These are phyloP conservation scores for Astur gentilis DNA, from an alignment of 2,113 vertebrate species.

Conservation along the genomic window DNA sequence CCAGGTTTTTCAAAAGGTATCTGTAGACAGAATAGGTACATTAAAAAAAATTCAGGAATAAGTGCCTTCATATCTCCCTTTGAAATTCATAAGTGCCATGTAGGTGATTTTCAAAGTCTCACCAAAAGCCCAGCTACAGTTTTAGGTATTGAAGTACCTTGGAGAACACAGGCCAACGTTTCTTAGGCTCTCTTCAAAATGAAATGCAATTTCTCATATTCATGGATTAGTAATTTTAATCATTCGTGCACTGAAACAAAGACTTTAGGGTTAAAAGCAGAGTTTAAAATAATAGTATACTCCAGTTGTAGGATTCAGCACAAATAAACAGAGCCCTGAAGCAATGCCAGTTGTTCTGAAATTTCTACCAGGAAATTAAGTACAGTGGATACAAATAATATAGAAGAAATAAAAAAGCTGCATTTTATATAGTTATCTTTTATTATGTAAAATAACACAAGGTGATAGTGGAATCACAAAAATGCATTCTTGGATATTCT, in stretches of 20 bases:
- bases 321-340: not conserved
- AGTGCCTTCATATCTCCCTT: not conserved
- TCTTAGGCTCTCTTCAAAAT: not conserved
- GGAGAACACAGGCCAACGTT: not conserved
- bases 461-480: not conserved
- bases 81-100: not conserved
- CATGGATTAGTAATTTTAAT: not conserved
- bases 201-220: not conserved
- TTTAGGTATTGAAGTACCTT: not conserved
- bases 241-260: not conserved
- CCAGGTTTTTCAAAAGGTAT: not conserved
- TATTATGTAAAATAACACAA: not conserved
- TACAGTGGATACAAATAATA: not conserved
- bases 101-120: not conserved
- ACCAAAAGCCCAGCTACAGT: not conserved
- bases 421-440: not conserved
- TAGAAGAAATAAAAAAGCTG: not conserved
- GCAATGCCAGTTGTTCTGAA: not conserved
- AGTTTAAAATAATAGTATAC: not conserved
- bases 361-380: not conserved
- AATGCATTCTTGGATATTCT: not conserved
- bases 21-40: not conserved
- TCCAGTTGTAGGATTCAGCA: not conserved
- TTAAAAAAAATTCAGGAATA: not conserved
- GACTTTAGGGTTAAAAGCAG: not conserved